Base-by-base conservation (phyloP, 2,888 invertebrate species). In the Smittia aterrima region DNA sequence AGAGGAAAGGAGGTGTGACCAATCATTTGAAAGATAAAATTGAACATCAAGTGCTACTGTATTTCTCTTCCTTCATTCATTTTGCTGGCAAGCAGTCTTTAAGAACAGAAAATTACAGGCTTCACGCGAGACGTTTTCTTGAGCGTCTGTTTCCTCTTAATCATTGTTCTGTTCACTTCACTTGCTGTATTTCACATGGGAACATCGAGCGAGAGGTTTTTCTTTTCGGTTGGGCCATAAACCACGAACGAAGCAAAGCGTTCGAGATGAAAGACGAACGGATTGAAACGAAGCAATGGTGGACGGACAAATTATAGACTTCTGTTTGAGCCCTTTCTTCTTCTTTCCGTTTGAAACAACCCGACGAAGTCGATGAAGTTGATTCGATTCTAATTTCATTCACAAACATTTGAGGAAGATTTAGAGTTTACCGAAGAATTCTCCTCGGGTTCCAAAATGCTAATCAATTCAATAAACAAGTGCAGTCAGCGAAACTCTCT, bases 1-100 rank as follows among this genome's bases (percentile, higher is more conserved):
- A 47, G 47, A 47, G 16, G 25, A 40, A 66, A 74, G 74, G 32
- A 72, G 74, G 74, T 74, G 74, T 74, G 66, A 74, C 74, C 74
- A 74, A 74, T 74, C 47, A 66, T 64, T 66, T 58, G 13, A 74
- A 66, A 62, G 41, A 74, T 64, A 47, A 66, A 66, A 64, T 66
- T 66, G 38, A 74, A 66, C 74, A 74, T 74, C 74, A 74, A 74
- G 74, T 74, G 74, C 74, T 74, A 74, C 74, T 74, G 74, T 74
- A 74, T 74, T 73, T 72, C 25, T 27, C 16, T 72, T 70, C 18
- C 38, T n/a, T 27, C 58, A 72, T 53, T 25, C 32, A 53, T 24
- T 27, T 64, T 24, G 24, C 27, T 6, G 20, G 18, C 20, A 41
- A 71, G 22, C 22, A n/a, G n/a, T n/a, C 20, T 47, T 47, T 25